Evolutionary conservation across 2,888 invertebrate species (phyloP), one percentile per base, ranked within the genome.

Genomic region (Plemyria rubiginata): DNA sequence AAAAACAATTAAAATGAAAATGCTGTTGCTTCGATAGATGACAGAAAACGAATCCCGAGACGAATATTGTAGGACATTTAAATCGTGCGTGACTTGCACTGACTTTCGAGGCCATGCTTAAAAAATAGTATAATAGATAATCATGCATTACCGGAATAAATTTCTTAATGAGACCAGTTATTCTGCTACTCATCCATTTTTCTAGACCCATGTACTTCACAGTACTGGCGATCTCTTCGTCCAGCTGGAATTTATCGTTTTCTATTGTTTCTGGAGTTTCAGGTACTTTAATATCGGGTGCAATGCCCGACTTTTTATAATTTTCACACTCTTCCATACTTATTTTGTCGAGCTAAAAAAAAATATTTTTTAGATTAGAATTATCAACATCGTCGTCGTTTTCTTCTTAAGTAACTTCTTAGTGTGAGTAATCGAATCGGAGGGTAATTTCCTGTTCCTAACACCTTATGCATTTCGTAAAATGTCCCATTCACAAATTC

Each of bases 131-230:
- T 4, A 7, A 32, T 4, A 32, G 8, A 32, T 41, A 48, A 22
- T 22, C 2, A 3, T 3, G 55, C 80, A 83, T 79, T 70, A 87
- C 88, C n/a, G 79, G 71, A 54, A 77, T 73, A 60, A 71, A 79
- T 55, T 70, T 81, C 8, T 76, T 80, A 40, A 88, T 54, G 7
- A 85, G 13, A n/a, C 62, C 50, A 0, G 83, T 76, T 41, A 88
- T 64, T 50, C 72, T 76, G 0, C 70, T 60, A 22, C 54, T 54
- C 65, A 68, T 51, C 13, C 60, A 53, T 9, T 36, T 66, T 28
- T 70, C 70, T 6, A 68, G 54, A 0, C 16, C n/a, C 12, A 46
- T n/a, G 32, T 57, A 70, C 8, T 49, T 46, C 0, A 59, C 54
- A 8, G 59, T 59, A 28, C 13, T 56, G 0, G 50, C 45, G 0